phyloP scores from a whole-genome alignment of 2,888 invertebrate species.

The Ephialtes manifestator region DNA sequence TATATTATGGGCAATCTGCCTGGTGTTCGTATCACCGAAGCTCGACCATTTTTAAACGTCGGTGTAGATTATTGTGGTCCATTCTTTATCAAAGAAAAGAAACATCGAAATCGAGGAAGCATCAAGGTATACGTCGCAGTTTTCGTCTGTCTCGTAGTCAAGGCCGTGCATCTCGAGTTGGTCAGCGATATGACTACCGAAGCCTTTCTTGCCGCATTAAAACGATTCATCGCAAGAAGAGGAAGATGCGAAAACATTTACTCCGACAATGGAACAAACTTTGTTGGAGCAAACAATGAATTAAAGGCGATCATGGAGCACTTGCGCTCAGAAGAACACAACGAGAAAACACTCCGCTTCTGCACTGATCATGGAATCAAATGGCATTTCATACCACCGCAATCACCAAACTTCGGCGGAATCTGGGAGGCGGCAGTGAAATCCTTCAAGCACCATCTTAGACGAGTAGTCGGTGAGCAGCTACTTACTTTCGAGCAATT shows the following conservation, averaged over 20 bases:
- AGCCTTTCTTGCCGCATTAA: conserved; percentile 66
- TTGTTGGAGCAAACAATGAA: conserved; percentile 68
- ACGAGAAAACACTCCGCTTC: conserved; percentile 14
- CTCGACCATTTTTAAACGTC: too few relatives aligned
- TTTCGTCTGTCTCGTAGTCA: conserved; percentile 47
- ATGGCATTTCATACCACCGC: conserved; percentile 60
- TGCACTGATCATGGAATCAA: conserved; percentile 23
- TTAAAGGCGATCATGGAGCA: conserved; percentile 40
- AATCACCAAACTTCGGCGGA: conserved; percentile 57
- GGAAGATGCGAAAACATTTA: conserved; percentile 47
- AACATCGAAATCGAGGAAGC: too few relatives aligned
- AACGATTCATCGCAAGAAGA: conserved; percentile 62
- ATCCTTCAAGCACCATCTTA: conserved; percentile 16
- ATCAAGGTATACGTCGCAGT: too few relatives aligned
- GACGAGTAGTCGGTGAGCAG: conserved; percentile 4
- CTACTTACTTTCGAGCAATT: background rate
- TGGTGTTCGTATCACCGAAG: too few relatives aligned
- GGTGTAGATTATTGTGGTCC: too few relatives aligned
- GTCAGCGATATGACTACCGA: conserved; percentile 67
- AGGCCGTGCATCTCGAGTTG: conserved; percentile 67
- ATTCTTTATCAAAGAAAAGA: too few relatives aligned
- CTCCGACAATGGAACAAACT: conserved; percentile 70
- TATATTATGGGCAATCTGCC: too few relatives aligned
- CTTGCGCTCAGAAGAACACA: conserved; percentile 21
- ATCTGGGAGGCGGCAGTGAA: conserved; percentile 47